Conservation (phyloP, 2,888 invertebrate species). For the Noctua janthe region DNA sequence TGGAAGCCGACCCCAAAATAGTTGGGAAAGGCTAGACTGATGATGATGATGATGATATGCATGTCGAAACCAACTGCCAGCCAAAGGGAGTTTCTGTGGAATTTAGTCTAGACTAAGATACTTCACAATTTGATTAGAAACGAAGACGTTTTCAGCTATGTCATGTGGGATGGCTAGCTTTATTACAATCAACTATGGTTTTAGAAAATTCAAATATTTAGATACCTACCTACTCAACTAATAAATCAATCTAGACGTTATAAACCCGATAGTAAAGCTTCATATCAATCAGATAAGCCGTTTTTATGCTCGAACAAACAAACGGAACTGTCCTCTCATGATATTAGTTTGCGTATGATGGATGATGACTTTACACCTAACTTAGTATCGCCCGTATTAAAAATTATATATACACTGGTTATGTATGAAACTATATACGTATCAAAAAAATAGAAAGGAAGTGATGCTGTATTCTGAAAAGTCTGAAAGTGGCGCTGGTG, state of each 20-base stretch:
- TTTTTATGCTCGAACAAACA: conserved; percentile 50
- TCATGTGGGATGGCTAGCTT: neutral
- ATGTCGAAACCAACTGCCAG: neutral
- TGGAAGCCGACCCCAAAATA: too few species aligned
- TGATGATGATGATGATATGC: neutral
- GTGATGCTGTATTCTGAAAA: neutral
- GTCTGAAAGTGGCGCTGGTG: neutral
- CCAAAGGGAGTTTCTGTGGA: neutral
- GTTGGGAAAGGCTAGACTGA: too few species aligned
- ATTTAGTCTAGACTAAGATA: neutral
- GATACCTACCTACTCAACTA: neutral
- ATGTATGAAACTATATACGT: neutral
- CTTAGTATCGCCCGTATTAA: conserved; percentile 5
- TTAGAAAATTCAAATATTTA: conserved; percentile 7
- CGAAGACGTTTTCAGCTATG: neutral
- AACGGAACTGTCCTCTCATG: conserved; percentile 42
- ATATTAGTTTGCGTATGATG: conserved; percentile 57
- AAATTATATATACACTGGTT: neutral
- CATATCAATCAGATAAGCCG: conserved; percentile 51
- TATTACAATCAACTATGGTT: neutral
- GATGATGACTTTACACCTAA: conserved; percentile 44
- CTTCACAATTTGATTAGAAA: neutral
- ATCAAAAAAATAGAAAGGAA: neutral
- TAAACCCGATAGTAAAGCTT: conserved; percentile 40
- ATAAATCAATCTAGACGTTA: conserved; percentile 43